phyloP scores from a whole-genome alignment of 2,113 vertebrate genomes.

The Percopsis transmontana region DNA sequence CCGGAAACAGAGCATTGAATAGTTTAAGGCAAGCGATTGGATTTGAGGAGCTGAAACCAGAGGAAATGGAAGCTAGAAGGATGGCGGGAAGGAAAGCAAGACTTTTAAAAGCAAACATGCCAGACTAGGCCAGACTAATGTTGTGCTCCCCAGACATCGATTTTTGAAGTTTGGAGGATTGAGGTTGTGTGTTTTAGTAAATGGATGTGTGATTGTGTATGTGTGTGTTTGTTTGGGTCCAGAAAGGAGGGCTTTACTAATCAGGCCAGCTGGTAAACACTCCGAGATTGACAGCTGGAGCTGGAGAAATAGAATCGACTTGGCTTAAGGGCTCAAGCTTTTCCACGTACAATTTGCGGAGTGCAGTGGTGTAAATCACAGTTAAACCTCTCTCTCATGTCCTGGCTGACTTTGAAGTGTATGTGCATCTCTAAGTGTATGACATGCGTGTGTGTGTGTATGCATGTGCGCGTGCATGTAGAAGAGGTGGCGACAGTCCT shows the following conservation, averaged over 20 bases:
- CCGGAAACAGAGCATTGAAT: too few relatives aligned
- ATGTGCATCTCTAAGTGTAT: background rate
- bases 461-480: background rate
- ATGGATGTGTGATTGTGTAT: background rate
- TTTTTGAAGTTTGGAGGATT: background rate
- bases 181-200: background rate
- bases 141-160: background rate
- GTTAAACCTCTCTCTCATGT: constrained; percentile 48
- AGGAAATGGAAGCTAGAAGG: background rate
- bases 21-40: too few relatives aligned
- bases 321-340: constrained; percentile 64
- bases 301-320: constrained; percentile 64
- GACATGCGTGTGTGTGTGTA: constrained; percentile 1
- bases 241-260: constrained; percentile 37
- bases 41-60: too few relatives aligned
- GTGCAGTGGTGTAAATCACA: constrained; percentile 69
- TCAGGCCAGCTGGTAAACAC: constrained; percentile 65
- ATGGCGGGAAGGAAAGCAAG: too few relatives aligned
- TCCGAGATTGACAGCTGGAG: constrained; percentile 61
- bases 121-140: background rate
- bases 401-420: background rate
- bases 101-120: too few relatives aligned
- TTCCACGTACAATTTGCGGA: constrained; percentile 67
- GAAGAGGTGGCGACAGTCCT: background rate
- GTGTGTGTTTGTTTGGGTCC: constrained; percentile 6